phyloP scores from a whole-genome alignment of 2,113 vertebrate species.

The Scopus umbretta region DNA sequence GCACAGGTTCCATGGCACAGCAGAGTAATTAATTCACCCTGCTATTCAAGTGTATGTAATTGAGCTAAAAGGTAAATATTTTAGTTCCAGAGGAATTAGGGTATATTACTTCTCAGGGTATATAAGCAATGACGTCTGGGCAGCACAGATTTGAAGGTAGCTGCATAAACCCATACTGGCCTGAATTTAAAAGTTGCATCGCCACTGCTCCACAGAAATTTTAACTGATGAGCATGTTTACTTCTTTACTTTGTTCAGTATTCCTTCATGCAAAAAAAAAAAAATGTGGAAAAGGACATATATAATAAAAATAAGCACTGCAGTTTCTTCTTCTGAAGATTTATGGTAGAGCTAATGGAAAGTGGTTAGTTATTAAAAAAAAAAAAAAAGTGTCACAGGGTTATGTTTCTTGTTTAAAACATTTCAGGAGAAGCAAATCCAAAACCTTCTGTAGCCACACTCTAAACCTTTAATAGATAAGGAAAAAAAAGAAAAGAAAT shows the following conservation, averaged over 20 bases:
- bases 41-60: not conserved
- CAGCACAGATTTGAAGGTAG: not conserved
- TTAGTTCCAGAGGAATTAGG: not conserved
- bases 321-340: constrained; percentile 6
- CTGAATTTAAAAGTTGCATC: not conserved
- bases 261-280: not conserved
- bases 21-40: not conserved
- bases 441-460: constrained; percentile 9
- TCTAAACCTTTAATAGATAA: constrained; percentile 16
- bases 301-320: not conserved
- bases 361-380: not conserved
- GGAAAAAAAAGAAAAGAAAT: constrained; percentile 38
- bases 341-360: not conserved
- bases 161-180: not conserved
- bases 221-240: not conserved
- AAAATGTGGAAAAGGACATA: not conserved
- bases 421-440: constrained; percentile 1
- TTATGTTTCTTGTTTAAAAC: not conserved
- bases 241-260: not conserved
- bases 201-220: not conserved
- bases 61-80: not conserved
- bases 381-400: not conserved
- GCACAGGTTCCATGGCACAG: not conserved
- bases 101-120: not conserved
- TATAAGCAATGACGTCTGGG: not conserved